phyloP scores from a whole-genome alignment of 30 jellyfish, hydroid and myxozoan genomes.

The Aurelia sp. region DNA sequence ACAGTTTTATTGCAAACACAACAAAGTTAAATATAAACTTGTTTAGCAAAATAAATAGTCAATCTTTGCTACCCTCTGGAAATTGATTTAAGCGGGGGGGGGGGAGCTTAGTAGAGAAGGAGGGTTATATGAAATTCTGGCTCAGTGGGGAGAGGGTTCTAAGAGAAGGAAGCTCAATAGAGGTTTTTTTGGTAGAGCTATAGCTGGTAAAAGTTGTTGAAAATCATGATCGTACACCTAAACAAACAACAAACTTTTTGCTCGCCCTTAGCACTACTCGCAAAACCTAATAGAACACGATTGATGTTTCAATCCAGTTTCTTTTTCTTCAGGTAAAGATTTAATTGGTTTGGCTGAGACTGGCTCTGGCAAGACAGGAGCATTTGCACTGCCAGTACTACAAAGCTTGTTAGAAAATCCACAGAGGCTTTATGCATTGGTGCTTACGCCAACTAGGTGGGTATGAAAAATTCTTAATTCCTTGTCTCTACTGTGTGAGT shows the following conservation, averaged over 20 bases:
- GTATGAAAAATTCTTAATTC: neutral
- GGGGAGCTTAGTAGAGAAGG: no score
- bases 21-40: no score
- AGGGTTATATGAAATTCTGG: no score
- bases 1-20: no score
- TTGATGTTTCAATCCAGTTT: neutral
- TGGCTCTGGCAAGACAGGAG: constrained; percentile 99
- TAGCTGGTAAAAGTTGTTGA: no score
- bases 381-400: constrained; percentile 96
- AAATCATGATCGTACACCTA: neutral
- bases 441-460: constrained; percentile 98
- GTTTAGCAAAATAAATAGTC: no score
- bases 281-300: neutral
- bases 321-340: constrained; percentile 81
- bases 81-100: no score
- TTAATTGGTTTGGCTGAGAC: constrained; percentile 98
- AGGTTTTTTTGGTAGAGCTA: no score
- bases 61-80: no score
- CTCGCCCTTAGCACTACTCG: neutral
- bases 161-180: no score
- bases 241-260: neutral
- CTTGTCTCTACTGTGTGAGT: no score
- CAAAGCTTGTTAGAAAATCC: constrained; percentile 94
- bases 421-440: constrained; percentile 93
- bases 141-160: no score